Conservation (phyloP, 2,888 invertebrate species). For the Erpobdella octoculata region DNA sequence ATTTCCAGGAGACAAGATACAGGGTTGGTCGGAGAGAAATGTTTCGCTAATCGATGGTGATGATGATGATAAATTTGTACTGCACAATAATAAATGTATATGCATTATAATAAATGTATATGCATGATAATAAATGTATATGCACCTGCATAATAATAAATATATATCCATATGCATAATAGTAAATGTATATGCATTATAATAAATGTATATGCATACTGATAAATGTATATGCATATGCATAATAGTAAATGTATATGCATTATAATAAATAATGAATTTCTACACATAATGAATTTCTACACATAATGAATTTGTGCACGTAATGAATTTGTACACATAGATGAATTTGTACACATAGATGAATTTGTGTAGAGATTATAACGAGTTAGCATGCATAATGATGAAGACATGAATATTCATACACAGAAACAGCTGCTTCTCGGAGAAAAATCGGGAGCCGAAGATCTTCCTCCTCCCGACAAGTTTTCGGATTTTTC, state of each 20-base stretch:
- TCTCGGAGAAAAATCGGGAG: slow-evolving; percentile 2
- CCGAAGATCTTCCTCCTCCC: slow-evolving; percentile 4
- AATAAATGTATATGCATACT: not conserved
- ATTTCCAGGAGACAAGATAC: slow-evolving; percentile 23
- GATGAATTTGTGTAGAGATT: no score
- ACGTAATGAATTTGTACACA: no score
- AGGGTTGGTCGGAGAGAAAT: not conserved
- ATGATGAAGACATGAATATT: no score
- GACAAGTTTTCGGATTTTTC: slow-evolving; percentile 7
- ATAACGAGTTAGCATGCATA: no score
- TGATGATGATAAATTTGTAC: not conserved
- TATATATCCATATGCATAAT: not conserved
- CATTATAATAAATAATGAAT: no score
- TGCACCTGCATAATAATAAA: not conserved
- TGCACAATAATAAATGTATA: not conserved
- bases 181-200: not conserved
- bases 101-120: not conserved
- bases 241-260: not conserved
- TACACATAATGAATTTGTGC: no score
- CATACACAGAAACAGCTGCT: slow-evolving; percentile 12
- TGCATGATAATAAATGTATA: not conserved
- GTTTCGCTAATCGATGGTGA: not conserved
- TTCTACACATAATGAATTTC: no score
- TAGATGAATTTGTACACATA: no score
- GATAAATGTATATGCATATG: not conserved